Percentiles rank a stretch among this genome's conserved stretches.
Evolutionary conservation across 2,888 invertebrate genomes (phyloP).

Genomic region (Automeris io): DNA sequence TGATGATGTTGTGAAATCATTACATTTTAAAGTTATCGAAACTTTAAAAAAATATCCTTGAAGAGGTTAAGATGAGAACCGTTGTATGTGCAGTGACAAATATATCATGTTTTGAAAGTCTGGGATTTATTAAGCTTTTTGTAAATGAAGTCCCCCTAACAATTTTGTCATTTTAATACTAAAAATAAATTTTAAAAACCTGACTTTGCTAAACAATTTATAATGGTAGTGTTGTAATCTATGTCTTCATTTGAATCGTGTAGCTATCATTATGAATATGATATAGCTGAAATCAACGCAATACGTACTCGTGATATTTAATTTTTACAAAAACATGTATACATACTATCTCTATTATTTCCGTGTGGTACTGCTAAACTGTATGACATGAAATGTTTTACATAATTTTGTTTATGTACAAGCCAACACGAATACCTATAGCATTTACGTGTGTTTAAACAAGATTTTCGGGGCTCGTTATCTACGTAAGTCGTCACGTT

Average conservation of each 20-base stretch:
- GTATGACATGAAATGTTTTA: background rate
- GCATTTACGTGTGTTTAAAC: slow-evolving; percentile 7
- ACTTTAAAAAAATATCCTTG: no score
- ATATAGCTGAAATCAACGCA: no score
- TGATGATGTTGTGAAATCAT: no score
- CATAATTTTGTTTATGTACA: slow-evolving; percentile 10
- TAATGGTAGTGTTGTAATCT: background rate
- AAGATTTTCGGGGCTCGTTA: slow-evolving; percentile 10
- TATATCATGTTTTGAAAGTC: no score
- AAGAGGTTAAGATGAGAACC: no score
- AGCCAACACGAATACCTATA: slow-evolving; percentile 5
- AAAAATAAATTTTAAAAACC: background rate
- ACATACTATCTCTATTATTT: background rate
- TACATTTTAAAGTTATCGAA: no score
- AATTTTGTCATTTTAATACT: no score
- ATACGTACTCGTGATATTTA: no score
- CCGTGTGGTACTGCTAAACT: background rate
- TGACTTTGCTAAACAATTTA: background rate
- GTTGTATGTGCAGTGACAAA: no score
- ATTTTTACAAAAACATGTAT: no score
- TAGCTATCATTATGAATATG: background rate
- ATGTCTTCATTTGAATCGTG: background rate
- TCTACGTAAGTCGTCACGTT: slow-evolving; percentile 3
- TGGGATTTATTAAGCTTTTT: no score
- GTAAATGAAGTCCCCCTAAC: no score